phyloP scores from a whole-genome alignment of 1,140 invertebrate species.

The Dreissena polymorpha region DNA sequence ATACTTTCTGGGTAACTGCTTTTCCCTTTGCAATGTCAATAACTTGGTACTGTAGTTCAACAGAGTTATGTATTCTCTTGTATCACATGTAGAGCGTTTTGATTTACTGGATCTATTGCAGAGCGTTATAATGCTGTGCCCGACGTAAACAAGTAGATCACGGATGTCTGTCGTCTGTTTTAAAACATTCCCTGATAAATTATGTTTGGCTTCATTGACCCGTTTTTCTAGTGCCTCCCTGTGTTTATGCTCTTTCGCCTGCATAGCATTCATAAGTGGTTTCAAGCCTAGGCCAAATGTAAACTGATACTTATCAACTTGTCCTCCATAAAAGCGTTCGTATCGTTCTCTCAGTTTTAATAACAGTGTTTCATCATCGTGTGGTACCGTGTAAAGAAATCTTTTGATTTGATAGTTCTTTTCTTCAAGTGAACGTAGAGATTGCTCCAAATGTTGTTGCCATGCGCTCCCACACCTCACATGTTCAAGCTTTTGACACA shows the following conservation, averaged over 20 bases:
- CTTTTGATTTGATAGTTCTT: constrained; percentile 22
- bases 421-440: constrained; percentile 7
- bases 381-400: constrained; percentile 14
- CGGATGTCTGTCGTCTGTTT: constrained; percentile 1
- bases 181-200: not conserved
- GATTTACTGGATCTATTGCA: not conserved
- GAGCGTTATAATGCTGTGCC: constrained; percentile 31
- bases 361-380: constrained; percentile 26
- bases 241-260: not conserved
- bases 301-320: constrained; percentile 25
- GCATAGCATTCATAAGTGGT: constrained; percentile 30
- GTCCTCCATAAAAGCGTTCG: constrained; percentile 37
- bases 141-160: constrained; percentile 36
- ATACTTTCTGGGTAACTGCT: constrained; percentile 10
- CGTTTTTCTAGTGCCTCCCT: constrained; percentile 8
- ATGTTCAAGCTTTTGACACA: not conserved
- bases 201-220: not conserved
- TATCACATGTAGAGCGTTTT: not conserved
- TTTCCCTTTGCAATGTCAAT: constrained; percentile 6
- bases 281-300: constrained; percentile 35
- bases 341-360: constrained; percentile 34
- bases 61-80: not conserved
- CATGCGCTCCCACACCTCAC: not conserved
- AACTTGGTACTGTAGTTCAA: constrained; percentile 21
- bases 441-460: constrained; percentile 13